Evolutionary conservation across 2,888 invertebrate species (phyloP), one percentile per base, ranked within the genome.

Genomic region (Encarsia formosa): DNA sequence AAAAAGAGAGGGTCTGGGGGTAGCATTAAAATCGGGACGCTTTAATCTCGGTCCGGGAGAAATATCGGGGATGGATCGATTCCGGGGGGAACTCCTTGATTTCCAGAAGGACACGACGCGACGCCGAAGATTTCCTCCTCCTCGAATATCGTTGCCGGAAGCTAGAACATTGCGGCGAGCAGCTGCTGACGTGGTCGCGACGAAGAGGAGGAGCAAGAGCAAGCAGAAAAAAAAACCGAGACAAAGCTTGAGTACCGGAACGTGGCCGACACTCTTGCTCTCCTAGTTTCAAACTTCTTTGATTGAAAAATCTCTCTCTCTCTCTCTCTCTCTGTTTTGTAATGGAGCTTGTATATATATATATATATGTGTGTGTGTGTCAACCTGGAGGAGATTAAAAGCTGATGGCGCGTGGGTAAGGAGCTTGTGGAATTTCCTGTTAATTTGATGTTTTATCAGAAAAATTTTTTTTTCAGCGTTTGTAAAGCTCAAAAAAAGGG

Each of bases 141-240:
- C n/a, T 23, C 39, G 59, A 53, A 52, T 44, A 57, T 60, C 49
- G 53, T 54, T 49, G 58, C 59, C 58, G 64, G 60, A 61, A 61
- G 63, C 50, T n/a, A n/a, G n/a, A n/a, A n/a, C n/a, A n/a, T n/a
- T 54, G 59, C 57, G 58, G 62, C 48, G 50, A 19, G 15, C 43
- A 29, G n/a, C n/a, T 41, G 50, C 49, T 54, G 49, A 54, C 53
- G 53, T 32, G 49, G 49, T 41, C 47, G 44, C 15, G 22, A 9
- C 24, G 26, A 26, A 20, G 39, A 37, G 40, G 18, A 18, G 40
- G 19, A 32, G 39, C 15, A 38, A 44, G 23, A 24, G 35, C 34
- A 23, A 32, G 24, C 6, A 19, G 19, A 51, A 45, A 39, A 23
- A 40, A 44, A 48, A 48, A 29, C 42, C 35, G 18, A 44, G n/a